Percentiles rank a stretch among this genome's conserved stretches.
These are phyloP conservation scores for Taenioides sp. DNA, from an alignment of 2,797 vertebrate genomes.

Conservation along the genomic window DNA sequence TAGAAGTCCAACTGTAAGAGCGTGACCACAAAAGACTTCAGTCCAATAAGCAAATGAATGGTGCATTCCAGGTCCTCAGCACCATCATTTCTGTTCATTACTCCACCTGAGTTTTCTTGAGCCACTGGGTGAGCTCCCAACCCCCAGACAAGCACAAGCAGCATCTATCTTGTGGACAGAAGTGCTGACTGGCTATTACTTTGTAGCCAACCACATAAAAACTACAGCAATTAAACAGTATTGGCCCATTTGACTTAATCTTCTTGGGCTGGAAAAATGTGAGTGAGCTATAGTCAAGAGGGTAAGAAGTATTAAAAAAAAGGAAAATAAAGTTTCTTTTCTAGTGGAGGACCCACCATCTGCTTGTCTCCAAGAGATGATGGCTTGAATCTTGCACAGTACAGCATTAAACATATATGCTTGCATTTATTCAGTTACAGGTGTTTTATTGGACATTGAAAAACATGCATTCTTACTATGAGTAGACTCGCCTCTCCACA, in stretches of 20 bases:
- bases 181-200: constrained; percentile 78
- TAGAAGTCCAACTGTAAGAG: constrained; percentile 27
- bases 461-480: too few species aligned
- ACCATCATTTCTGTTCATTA: constrained; percentile 71
- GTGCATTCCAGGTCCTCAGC: constrained; percentile 14
- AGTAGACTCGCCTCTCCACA: too few species aligned
- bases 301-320: constrained; percentile 26
- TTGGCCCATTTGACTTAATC: constrained; percentile 67
- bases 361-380: too few species aligned
- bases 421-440: too few species aligned
- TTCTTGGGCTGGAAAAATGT: constrained; percentile 42
- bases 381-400: too few species aligned
- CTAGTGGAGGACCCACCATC: too few species aligned
- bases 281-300: constrained; percentile 36
- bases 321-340: too few species aligned
- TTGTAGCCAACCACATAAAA: constrained; percentile 72
- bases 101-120: constrained; percentile 71
- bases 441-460: too few species aligned
- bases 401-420: too few species aligned
- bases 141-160: constrained; percentile 66
- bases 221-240: constrained; percentile 74
- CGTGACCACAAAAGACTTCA: constrained; percentile 52
- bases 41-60: constrained; percentile 68
- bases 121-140: constrained; percentile 57
- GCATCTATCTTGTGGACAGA: constrained; percentile 77